Evolutionary conservation across 2,113 vertebrate genomes (phyloP).

Genomic region (Rhodinocichla rosea): DNA sequence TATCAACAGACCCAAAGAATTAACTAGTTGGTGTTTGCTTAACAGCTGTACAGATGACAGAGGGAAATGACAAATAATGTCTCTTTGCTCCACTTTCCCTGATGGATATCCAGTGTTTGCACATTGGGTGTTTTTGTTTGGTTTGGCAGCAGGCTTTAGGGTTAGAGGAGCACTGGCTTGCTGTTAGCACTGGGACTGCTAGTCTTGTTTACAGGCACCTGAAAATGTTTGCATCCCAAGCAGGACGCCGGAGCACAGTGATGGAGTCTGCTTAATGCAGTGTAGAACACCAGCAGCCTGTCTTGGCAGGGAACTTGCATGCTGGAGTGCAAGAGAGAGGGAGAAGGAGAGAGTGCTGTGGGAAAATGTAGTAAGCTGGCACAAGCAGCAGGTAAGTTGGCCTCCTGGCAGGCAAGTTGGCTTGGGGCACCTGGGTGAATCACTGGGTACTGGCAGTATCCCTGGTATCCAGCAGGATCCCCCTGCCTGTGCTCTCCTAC

Average conservation of each 20-base stretch:
- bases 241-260: background rate
- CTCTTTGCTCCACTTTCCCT: background rate
- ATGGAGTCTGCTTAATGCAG: background rate
- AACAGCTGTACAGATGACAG: background rate
- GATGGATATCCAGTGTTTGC: background rate
- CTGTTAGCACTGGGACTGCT: background rate
- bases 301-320: fast-evolving
- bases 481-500: fast-evolving
- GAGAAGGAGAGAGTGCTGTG: background rate
- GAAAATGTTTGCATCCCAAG: background rate
- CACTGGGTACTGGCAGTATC: background rate
- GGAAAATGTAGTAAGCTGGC: background rate
- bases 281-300: background rate
- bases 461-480: background rate
- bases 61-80: background rate
- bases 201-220: background rate
- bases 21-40: background rate
- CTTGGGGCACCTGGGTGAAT: background rate
- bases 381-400: background rate
- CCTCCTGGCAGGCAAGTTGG: background rate
- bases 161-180: background rate
- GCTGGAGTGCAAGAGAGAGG: background rate
- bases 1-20: background rate
- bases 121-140: background rate
- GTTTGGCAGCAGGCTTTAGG: background rate